Base-by-base conservation (phyloP, 1,140 invertebrate species). In the Hylyphantes graminicola region DNA sequence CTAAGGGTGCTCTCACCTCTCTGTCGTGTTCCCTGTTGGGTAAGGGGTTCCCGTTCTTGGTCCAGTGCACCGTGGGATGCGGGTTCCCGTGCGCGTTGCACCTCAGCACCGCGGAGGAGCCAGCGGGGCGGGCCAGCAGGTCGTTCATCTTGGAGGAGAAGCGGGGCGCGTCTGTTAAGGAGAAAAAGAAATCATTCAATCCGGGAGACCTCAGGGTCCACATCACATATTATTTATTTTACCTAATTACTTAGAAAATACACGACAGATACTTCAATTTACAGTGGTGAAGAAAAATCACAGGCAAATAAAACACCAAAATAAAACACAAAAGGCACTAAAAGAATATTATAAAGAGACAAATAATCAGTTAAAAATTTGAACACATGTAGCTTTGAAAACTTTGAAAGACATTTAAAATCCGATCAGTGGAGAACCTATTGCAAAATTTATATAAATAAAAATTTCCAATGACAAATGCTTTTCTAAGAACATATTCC, bases 81-180 rank as follows among this genome's bases (percentile, higher is more conserved):
- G 86, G 83, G 35, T 21, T 87, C 85, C 91, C 93, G 48, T 89
- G 87, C 8, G 93, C 93, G 21, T 91, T 91, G 88, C 94, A 95
- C 81, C 92, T 92, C 0, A 95, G 88, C 59, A 90, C 89, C 0
- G 94, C 88, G 87, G 91, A 92, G 72, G 93, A 93, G 9, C 94
- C 94, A 9, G 93, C 94, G 2, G 94, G 93, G 85, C 93, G 92
- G 4, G 92, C 92, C 2, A 93, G 87, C 4, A 87, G 85, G 13
- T 72, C 48, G 19, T 70, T 80, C 17, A 21, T 64, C 5, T 65
- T 53, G 5, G 54, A 54, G 5, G 78, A 70, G 9, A 80, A 80
- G 11, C 61, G 19, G 2, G 78, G 78, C 6, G 65, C 35, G 21
- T 59, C 78, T 80, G 54, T 2, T n/a, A 79, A 12, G 7, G n/a